These are phyloP conservation scores for Episyrphus balteatus DNA, from an alignment of 1,140 invertebrate species.

Conservation along the genomic window DNA sequence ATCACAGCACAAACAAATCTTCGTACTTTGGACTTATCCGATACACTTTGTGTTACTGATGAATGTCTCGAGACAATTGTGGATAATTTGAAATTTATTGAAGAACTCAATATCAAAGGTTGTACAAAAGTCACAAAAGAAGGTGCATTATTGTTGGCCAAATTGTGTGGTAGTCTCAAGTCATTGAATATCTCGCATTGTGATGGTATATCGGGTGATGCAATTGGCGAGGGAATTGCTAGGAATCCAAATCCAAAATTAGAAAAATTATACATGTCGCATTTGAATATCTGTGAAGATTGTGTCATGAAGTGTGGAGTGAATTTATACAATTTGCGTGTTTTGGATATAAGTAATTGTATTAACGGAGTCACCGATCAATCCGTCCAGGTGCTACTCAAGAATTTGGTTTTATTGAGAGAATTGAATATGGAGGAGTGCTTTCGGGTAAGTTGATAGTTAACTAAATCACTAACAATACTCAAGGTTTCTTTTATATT, in stretches of 20 bases:
- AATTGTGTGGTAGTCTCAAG: conserved; percentile 41
- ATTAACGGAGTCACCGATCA: conserved; percentile 54
- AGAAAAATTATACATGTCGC: conserved; percentile 47
- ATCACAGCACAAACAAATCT: conserved; percentile 46
- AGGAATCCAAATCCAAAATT: conserved; percentile 36
- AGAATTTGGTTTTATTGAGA: conserved; percentile 46
- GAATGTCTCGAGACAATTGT: conserved; percentile 46
- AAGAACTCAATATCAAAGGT: conserved; percentile 44
- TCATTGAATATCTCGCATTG: conserved; percentile 54
- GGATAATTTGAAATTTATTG: conserved; percentile 43
- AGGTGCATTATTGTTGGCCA: conserved; percentile 42
- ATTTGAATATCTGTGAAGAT: conserved; percentile 48
- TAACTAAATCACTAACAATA: not conserved
- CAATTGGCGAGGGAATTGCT: conserved; percentile 47
- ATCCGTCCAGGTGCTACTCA: conserved; percentile 50
- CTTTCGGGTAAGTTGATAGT: conserved; percentile 41
- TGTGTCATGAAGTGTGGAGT: conserved; percentile 45
- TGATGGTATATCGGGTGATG: conserved; percentile 48
- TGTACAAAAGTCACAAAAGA: conserved; percentile 51
- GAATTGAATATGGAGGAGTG: conserved; percentile 52
- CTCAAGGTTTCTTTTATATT: too few species aligned
- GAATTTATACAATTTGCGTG: conserved; percentile 44
- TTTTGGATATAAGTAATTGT: conserved; percentile 55
- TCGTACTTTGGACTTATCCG: conserved; percentile 48
- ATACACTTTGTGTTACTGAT: conserved; percentile 52